Conservation (phyloP, 1,140 invertebrate species). For the Bradynema listronoti region DNA sequence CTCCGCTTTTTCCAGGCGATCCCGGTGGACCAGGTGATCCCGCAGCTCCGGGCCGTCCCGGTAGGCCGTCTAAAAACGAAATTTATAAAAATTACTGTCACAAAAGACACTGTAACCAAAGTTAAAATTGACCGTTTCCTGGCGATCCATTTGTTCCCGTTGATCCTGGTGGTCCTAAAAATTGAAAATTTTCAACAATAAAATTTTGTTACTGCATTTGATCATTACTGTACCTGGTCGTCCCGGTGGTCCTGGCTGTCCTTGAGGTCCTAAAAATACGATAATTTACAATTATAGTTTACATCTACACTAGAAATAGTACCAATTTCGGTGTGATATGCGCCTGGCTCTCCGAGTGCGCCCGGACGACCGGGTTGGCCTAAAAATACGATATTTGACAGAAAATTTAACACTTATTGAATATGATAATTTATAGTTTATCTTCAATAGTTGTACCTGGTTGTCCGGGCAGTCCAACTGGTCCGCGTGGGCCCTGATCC, state of each 20-base stretch:
- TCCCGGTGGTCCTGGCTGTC: conserved; percentile 25
- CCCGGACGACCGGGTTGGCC: conserved; percentile 36
- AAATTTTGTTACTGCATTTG: neutral
- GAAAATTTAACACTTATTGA: neutral
- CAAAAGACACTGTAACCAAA: neutral
- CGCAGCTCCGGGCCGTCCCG: conserved; percentile 13
- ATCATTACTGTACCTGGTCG: conserved; percentile 23
- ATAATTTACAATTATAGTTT: conserved; percentile 10
- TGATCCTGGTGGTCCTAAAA: conserved; percentile 25
- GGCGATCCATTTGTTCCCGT: conserved; percentile 27
- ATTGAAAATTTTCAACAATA: neutral
- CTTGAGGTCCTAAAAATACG: conserved; percentile 30
- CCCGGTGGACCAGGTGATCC: conserved; percentile 27
- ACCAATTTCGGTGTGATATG: conserved; percentile 36
- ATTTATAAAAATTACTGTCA: neutral
- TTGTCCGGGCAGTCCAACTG: conserved; percentile 30
- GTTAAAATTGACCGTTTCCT: conserved; percentile 21
- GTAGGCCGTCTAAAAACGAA: conserved; percentile 14
- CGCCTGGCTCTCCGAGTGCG: conserved; percentile 38
- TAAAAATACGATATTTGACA: neutral
- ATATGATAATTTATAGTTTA: neutral
- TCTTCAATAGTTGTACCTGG: conserved; percentile 11
- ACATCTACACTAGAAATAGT: neutral
- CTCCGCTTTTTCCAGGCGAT: conserved; percentile 7
- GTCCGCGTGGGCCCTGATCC: conserved; percentile 39